A percentile compares a stretch with the other conserved stretches of the same genome.
Evolutionary conservation across 2,888 invertebrate species (phyloP).

Genomic region (Ochlodes sylvanus): DNA sequence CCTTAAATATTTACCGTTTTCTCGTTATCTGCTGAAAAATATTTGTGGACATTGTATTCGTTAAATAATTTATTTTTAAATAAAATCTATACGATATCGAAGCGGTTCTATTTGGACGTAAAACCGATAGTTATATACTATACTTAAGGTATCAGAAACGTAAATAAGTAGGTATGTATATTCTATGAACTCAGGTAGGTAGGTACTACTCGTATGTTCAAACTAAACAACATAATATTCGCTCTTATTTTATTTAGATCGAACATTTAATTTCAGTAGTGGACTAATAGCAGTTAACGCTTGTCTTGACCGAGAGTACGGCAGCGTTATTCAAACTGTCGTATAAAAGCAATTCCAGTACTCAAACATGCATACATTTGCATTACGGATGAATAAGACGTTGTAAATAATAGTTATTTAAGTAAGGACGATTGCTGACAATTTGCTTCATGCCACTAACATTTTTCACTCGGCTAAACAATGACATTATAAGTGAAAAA

Average conservation of each 20-base stretch:
- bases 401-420: slow-evolving; percentile 30
- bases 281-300: slow-evolving; percentile 38
- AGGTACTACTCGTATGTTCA: too few species aligned
- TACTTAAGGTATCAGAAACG: too few species aligned
- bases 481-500: too few species aligned
- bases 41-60: background rate
- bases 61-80: too few species aligned
- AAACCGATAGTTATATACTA: too few species aligned
- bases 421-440: slow-evolving; percentile 23
- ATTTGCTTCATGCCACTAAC: slow-evolving; percentile 18
- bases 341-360: slow-evolving; percentile 42
- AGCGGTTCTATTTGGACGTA: too few species aligned
- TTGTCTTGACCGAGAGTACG: slow-evolving; percentile 26
- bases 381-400: slow-evolving; percentile 29
- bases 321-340: slow-evolving; percentile 40
- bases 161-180: too few species aligned
- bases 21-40: background rate
- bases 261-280: background rate
- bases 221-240: too few species aligned
- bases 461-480: slow-evolving; percentile 9
- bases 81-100: too few species aligned
- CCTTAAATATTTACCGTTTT: background rate
- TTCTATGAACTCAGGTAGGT: too few species aligned
- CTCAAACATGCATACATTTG: slow-evolving; percentile 31
- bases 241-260: background rate